phyloP scores from a whole-genome alignment of 1,140 invertebrate genomes.

The Drosophila bocki region DNA sequence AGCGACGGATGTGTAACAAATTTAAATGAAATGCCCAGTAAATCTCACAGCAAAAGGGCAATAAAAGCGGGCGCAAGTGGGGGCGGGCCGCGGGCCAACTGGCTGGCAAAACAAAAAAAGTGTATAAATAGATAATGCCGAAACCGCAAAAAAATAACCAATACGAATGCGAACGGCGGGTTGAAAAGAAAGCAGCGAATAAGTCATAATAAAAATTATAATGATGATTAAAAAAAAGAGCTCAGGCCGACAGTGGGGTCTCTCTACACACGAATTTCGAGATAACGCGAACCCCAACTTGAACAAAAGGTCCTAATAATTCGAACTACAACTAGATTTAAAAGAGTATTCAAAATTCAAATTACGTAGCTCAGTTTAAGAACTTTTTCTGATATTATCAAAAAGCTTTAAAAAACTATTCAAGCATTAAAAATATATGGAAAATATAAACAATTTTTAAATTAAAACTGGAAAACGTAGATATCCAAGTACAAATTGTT shows the following conservation, averaged over 20 bases:
- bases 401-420: background rate
- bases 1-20: slow-evolving; percentile 43
- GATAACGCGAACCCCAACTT: background rate
- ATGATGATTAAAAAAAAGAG: slow-evolving; percentile 72
- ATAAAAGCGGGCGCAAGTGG: slow-evolving; percentile 42
- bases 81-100: slow-evolving; percentile 20
- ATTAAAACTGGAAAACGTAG: background rate
- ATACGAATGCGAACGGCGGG: slow-evolving; percentile 36
- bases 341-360: background rate
- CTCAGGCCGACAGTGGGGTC: slow-evolving; percentile 19
- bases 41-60: slow-evolving; percentile 37
- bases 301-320: background rate
- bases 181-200: slow-evolving; percentile 71
- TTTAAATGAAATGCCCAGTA: slow-evolving; percentile 63
- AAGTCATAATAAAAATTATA: slow-evolving; percentile 73
- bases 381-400: background rate
- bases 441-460: background rate
- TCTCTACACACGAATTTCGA: background rate
- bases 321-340: background rate
- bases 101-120: slow-evolving; percentile 43
- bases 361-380: background rate
- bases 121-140: slow-evolving; percentile 70
- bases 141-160: slow-evolving; percentile 57
- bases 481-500: background rate
- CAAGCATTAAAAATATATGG: background rate